Conservation (phyloP, 2,113 vertebrate species). For the Tauraco erythrolophus region DNA sequence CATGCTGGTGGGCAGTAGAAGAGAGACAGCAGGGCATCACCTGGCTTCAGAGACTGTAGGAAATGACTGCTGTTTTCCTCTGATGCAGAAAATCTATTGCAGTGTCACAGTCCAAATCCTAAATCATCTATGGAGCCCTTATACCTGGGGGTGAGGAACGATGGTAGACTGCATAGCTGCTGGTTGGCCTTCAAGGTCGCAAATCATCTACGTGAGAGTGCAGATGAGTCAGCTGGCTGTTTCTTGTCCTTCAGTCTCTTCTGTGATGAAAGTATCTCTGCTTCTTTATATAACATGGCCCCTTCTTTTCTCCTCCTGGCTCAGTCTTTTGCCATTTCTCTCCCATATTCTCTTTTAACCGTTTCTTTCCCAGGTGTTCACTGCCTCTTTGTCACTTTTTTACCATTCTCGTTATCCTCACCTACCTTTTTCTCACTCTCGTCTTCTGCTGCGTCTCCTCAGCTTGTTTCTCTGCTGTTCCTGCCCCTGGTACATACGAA, state of each 20-base stretch:
- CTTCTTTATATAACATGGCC: not conserved
- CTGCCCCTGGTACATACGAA: not conserved
- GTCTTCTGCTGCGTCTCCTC: not conserved
- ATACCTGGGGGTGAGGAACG: not conserved
- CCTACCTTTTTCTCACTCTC: not conserved
- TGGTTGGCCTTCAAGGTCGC: not conserved
- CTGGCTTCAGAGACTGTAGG: not conserved
- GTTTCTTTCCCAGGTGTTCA: not conserved
- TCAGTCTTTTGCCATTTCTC: not conserved
- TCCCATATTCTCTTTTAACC: not conserved
- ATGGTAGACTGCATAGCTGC: not conserved
- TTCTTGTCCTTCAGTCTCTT: not conserved
- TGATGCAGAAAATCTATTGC: not conserved
- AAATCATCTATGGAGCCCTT: not conserved
- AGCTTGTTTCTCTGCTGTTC: conserved; percentile 19
- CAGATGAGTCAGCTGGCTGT: not conserved
- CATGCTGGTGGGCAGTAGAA: not conserved
- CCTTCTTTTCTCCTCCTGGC: not conserved
- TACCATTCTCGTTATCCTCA: not conserved
- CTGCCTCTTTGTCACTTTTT: not conserved
- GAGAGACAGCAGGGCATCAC: not conserved
- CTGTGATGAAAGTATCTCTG: not conserved
- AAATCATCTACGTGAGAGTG: not conserved
- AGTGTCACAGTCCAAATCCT: not conserved
- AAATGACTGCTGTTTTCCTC: not conserved